Conservation (phyloP, 2,888 invertebrate species). For the Drosophila lacicola region DNA sequence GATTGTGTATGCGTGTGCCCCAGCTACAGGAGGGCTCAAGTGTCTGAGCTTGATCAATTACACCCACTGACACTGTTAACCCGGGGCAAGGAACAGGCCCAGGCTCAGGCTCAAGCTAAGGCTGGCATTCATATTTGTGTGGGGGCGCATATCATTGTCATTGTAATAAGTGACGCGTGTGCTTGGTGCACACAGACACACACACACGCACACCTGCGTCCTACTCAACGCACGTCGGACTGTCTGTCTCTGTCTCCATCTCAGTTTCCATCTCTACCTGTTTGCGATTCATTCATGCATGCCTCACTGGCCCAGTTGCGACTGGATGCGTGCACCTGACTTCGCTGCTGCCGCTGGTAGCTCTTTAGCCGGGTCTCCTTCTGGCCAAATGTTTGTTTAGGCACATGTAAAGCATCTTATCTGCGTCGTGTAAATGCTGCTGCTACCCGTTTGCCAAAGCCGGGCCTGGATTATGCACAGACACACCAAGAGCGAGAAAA, state of each 20-base stretch:
- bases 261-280: slow-evolving; percentile 29
- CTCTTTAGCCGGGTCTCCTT: slow-evolving; percentile 6
- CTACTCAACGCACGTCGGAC: slow-evolving; percentile 13
- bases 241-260: slow-evolving; percentile 19
- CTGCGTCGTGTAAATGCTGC: slow-evolving; percentile 65
- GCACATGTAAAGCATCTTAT: slow-evolving; percentile 79
- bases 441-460: slow-evolving; percentile 18
- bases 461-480: slow-evolving; percentile 58
- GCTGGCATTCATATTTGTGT: slow-evolving; percentile 44
- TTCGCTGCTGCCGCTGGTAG: slow-evolving; percentile 10
- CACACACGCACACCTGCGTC: slow-evolving; percentile 25
- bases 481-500: background rate
- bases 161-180: slow-evolving; percentile 77
- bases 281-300: slow-evolving; percentile 76
- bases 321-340: slow-evolving; percentile 64
- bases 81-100: slow-evolving; percentile 13
- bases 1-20: slow-evolving; percentile 52
- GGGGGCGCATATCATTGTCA: slow-evolving; percentile 73
- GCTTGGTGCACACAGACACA: slow-evolving; percentile 51
- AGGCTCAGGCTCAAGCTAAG: background rate
- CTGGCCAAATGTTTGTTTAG: slow-evolving; percentile 68
- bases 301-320: slow-evolving; percentile 61
- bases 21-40: slow-evolving; percentile 39
- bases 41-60: slow-evolving; percentile 71
- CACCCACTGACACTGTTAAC: slow-evolving; percentile 68